Base-by-base conservation (phyloP, 1,140 invertebrate species). In the Leptinotarsa defecta region DNA sequence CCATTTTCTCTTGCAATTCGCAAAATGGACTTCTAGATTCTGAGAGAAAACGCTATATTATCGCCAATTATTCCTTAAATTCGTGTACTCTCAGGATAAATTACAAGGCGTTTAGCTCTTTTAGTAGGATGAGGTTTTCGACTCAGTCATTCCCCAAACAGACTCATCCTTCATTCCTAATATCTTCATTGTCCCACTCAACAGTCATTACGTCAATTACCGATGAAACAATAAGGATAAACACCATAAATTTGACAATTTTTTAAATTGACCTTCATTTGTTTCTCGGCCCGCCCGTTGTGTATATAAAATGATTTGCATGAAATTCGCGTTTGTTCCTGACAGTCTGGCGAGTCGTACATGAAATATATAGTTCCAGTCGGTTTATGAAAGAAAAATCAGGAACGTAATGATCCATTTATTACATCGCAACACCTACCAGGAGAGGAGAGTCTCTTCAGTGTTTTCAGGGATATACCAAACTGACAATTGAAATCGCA, bases 221-320 rank as follows among this genome's bases (percentile, higher is more conserved):
- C 64, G 17, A 24, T 65, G 64, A 65, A 65, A 65, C 64, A 65
- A 65, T 65, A 13, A 65, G 64, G 64, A 65, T 65, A 65, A 24
- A 65, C 27, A 22, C 27, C 64, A 65, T 65, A 65, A 65, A 65
- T 65, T 27, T 22, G 15, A 4, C 64, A 13, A 65, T 27, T 65
- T 65, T 24, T 65, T 24, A 27, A 65, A 65, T 65, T 65, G 11
- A 15, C 17, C 27, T 20, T 34, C 20, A 65, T 65, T 65, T 34
- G 27, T 65, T 34, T 24, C 64, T 34, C 63, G 52, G 20, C 64
- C 34, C 64, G 22, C 64, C 52, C 19, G 27, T 34, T 24, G 13
- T 65, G 24, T 65, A 65, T 65, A 65, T 65, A 65, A 27, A 65
- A 65, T 19, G 15, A 65, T 65, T 65, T 65, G 64, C 64, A 65